Conservation (phyloP, 2,888 invertebrate genomes). For the Dryococelus australis region DNA sequence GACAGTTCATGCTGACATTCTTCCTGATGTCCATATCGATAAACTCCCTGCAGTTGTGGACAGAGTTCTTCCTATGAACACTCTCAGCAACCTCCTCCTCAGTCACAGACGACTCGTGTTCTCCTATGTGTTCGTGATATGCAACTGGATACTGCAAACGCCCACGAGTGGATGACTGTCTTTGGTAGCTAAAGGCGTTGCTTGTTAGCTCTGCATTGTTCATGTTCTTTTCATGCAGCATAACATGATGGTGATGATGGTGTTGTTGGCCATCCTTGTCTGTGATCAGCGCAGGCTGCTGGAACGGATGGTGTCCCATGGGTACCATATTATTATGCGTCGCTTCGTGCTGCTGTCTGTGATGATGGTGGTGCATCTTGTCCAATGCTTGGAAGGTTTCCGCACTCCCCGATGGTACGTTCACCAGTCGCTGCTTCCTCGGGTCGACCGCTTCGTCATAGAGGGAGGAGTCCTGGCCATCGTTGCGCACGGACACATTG, state of each 20-base stretch:
- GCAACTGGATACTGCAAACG: slow-evolving; percentile 36
- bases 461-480: slow-evolving; percentile 65
- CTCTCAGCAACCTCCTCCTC: slow-evolving; percentile 33
- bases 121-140: slow-evolving; percentile 32
- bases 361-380: slow-evolving; percentile 36
- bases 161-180: slow-evolving; percentile 36
- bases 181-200: slow-evolving; percentile 43
- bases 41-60: slow-evolving; percentile 34
- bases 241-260: slow-evolving; percentile 32
- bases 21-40: slow-evolving; percentile 35
- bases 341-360: slow-evolving; percentile 13
- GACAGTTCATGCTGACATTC: background rate
- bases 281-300: slow-evolving; percentile 22
- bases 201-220: slow-evolving; percentile 36
- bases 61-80: slow-evolving; percentile 24
- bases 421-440: slow-evolving; percentile 39
- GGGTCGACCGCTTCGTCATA: slow-evolving; percentile 65
- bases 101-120: slow-evolving; percentile 36
- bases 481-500: slow-evolving; percentile 70
- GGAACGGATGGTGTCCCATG: slow-evolving; percentile 28
- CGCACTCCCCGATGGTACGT: slow-evolving; percentile 22
- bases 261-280: slow-evolving; percentile 20
- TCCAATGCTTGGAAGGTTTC: slow-evolving; percentile 31
- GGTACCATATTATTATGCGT: background rate
- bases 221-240: slow-evolving; percentile 19